Evolutionary conservation across 2,797 vertebrate species (phyloP).

Genomic region (Austrolebias charrua): DNA sequence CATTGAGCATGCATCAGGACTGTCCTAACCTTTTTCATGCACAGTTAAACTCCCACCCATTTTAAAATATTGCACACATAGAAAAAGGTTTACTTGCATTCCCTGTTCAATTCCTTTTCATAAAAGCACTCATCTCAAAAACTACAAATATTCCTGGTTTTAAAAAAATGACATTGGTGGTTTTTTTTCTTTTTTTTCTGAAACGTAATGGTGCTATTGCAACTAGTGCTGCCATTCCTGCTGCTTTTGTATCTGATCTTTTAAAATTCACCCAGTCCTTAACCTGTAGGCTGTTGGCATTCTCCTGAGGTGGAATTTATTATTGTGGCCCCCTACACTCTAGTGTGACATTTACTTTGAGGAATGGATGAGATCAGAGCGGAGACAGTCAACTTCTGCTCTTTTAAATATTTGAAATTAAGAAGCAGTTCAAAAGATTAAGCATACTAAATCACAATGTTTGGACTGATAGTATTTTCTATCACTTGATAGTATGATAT

Average conservation of each 20-base stretch:
- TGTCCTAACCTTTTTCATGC: no score
- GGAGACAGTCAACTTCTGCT: neutral
- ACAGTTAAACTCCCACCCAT: no score
- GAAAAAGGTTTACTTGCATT: no score
- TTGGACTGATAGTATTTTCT: neutral
- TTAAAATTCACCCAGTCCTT: neutral
- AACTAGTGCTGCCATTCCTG: neutral
- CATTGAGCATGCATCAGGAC: no score
- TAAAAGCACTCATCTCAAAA: no score
- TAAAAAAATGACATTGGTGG: no score
- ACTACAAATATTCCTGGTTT: no score
- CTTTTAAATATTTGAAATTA: neutral
- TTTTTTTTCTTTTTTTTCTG: no score
- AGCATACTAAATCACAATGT: neutral
- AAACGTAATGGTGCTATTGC: neutral
- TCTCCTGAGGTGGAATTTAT: slow-evolving; percentile 15
- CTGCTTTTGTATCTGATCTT: slow-evolving; percentile 7
- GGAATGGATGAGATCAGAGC: slow-evolving; percentile 7
- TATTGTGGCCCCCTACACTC: slow-evolving; percentile 7
- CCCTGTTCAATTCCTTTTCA: no score
- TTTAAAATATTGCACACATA: no score
- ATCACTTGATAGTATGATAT: no score
- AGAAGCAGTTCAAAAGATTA: neutral
- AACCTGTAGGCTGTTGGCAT: slow-evolving; percentile 14
- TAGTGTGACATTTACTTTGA: slow-evolving; percentile 17